Percentiles rank a stretch among this genome's conserved stretches.
phyloP scores from a whole-genome alignment of 2,113 vertebrate species.

The Brachypteracias leptosomus region DNA sequence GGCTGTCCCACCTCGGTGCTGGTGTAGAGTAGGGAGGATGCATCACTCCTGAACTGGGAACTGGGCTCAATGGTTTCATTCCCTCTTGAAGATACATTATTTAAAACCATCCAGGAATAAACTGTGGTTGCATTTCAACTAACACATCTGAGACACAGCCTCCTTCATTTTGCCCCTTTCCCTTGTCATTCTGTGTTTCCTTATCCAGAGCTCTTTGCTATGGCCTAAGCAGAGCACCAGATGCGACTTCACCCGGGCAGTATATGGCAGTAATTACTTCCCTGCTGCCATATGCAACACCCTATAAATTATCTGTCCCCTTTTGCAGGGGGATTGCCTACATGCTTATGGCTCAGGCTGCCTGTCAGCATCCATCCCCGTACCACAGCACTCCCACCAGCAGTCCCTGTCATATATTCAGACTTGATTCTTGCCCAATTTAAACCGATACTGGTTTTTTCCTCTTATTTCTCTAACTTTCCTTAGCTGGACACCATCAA shows the following conservation, averaged over 20 bases:
- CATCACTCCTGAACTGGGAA: neutral
- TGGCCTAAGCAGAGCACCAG: accelerated
- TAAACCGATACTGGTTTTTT: neutral
- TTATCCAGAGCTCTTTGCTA: neutral
- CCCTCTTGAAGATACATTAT: neutral
- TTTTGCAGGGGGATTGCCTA: neutral
- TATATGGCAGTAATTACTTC: neutral
- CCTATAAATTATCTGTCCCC: neutral
- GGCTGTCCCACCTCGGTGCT: neutral
- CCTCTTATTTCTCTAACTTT: neutral
- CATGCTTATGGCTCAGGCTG: neutral
- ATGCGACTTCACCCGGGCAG: neutral
- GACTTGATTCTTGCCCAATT: neutral
- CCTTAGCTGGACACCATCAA: neutral
- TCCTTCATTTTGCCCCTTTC: neutral
- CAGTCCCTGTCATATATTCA: neutral
- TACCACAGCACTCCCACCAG: neutral
- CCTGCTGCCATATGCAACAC: neutral
- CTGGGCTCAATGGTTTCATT: neutral
- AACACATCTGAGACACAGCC: accelerated
- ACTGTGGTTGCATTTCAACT: accelerated
- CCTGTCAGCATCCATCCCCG: neutral
- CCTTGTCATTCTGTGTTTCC: neutral
- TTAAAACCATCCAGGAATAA: neutral
- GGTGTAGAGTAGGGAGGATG: accelerated